phyloP scores from a whole-genome alignment of 2,113 vertebrate genomes.

The Tragelaphus scriptus region DNA sequence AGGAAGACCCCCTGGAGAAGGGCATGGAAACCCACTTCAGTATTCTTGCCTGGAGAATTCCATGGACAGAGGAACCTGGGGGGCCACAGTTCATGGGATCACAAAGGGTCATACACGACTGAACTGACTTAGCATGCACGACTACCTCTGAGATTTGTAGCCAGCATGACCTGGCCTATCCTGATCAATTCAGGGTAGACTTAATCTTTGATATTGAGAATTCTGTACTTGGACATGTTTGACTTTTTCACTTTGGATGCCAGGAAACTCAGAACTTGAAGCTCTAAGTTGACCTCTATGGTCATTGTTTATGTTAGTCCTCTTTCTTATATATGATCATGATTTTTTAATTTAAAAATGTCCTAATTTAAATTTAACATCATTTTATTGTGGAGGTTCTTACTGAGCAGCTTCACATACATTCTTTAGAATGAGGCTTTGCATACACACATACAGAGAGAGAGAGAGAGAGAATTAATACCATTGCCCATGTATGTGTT shows the following conservation, averaged over 20 bases:
- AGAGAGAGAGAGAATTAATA: neutral
- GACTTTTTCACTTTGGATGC: neutral
- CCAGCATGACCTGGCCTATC: neutral
- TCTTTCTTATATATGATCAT: neutral
- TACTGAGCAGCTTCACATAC: neutral
- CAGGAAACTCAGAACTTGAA: neutral
- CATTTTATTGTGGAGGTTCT: neutral
- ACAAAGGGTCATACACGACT: fast-evolving
- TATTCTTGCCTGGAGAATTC: neutral
- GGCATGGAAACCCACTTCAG: neutral
- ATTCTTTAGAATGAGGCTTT: neutral
- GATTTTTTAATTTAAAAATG: neutral
- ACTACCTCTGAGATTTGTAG: neutral
- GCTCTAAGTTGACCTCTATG: neutral
- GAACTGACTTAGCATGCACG: neutral
- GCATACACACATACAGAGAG: neutral
- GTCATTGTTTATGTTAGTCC: neutral
- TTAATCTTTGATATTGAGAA: neutral
- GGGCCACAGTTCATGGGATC: neutral
- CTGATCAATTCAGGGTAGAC: neutral
- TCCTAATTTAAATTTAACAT: neutral
- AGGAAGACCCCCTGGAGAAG: neutral
- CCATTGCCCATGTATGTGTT: neutral
- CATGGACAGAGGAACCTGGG: neutral
- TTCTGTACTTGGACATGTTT: neutral